Evolutionary conservation across 37 sponge, comb jelly and placozoan species (phyloP), one percentile per base, ranked within the genome.

Genomic region (Crambe crambe): DNA sequence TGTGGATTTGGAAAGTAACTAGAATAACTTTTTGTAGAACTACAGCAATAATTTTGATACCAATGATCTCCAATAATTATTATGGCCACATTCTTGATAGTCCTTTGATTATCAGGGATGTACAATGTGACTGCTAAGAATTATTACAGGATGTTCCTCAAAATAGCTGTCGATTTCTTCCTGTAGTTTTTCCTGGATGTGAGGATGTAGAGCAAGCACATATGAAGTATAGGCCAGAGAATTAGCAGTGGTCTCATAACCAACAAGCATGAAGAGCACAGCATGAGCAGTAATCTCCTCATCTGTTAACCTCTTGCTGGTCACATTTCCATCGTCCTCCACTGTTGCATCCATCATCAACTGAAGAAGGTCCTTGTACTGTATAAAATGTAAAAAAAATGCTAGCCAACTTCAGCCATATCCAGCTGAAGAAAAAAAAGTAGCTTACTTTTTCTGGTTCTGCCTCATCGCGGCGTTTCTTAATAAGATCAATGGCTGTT

Each of bases 241-340:
- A 42, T 77, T 93, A 38, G 83, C 82, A 20, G 94, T 93, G 20
- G 94, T 93, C 74, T 93, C 94, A 78, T 86, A 86, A 39, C 94
- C 94, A 74, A 90, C 94, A n/a, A 89, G 65, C 47, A 93, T 36
- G 77, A 93, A 89, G 22, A 68, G 67, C 0, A 83, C 51, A 51
- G 75, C 80, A 36, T 83, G 75, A 26, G 39, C 59, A 10, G 79
- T 74, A 63, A 93, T 77, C 67, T 85, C 84, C 40, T 61, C 80
- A 65, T 88, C 77, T 34, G 85, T 75, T 27, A 89, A 70, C 22
- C 22, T 65, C 37, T 3, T 67, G 8, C 31, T 1, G n/a, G n/a
- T n/a, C n/a, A n/a, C n/a, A n/a, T n/a, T n/a, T n/a, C n/a, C n/a
- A n/a, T n/a, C n/a, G 22, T 25, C 76, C 22, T 87, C 81, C 0